A percentile compares a stretch with the other conserved stretches of the same genome.
These are phyloP conservation scores for Nycticorax nycticorax DNA, from an alignment of 2,113 vertebrate genomes.

Conservation along the genomic window DNA sequence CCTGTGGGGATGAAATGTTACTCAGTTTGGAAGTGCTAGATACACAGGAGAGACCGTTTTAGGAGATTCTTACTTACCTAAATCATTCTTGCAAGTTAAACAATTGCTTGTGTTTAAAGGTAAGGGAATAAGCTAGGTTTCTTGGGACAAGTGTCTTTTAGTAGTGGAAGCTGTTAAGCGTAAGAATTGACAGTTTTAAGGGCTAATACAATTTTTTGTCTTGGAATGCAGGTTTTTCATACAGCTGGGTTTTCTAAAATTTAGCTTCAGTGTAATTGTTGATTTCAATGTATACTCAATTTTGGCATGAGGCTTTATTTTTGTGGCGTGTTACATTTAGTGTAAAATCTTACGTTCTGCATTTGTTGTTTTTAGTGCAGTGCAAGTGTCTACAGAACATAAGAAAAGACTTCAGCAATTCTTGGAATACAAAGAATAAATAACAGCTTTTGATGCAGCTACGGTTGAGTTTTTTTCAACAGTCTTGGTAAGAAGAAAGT, in stretches of 20 bases:
- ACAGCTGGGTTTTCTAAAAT: background rate
- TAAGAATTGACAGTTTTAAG: background rate
- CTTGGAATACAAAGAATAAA: conserved; percentile 94
- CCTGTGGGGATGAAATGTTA: background rate
- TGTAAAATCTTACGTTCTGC: conserved; percentile 63
- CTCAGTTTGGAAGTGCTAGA: conserved; percentile 16
- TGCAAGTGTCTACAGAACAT: conserved; percentile 91
- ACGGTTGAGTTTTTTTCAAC: background rate
- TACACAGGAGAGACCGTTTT: background rate
- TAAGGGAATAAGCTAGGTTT: background rate
- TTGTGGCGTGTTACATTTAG: conserved; percentile 50
- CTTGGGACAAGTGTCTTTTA: background rate
- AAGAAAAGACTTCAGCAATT: conserved; percentile 95
- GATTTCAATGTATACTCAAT: conserved; percentile 39
- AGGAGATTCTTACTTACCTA: background rate
- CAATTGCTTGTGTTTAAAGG: background rate
- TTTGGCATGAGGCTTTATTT: conserved; percentile 60
- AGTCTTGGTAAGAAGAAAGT: conserved; percentile 65
- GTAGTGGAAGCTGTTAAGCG: background rate
- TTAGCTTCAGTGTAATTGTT: background rate
- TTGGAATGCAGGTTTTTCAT: background rate
- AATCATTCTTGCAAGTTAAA: background rate
- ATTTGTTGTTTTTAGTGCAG: conserved; percentile 83
- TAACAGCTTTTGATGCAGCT: conserved; percentile 61
- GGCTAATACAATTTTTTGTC: background rate